Evolutionary conservation across 2,888 invertebrate genomes (phyloP), one percentile per base, ranked within the genome.

Genomic region (Poecilobothrus nobilitatus): DNA sequence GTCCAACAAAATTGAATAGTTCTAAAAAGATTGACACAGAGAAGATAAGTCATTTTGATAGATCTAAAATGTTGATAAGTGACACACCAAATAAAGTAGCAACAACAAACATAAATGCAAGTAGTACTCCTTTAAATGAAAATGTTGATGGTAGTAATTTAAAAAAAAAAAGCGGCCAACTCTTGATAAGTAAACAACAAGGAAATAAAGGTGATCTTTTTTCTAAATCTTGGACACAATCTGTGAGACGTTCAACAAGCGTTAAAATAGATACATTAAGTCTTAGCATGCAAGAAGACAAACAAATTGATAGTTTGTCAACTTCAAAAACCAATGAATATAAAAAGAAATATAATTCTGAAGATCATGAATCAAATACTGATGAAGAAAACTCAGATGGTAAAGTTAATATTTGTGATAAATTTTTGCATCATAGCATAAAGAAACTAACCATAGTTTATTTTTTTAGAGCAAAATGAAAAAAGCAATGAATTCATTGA

Each of bases 401-500:
- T 70, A 3, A 70, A 68, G 6, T 34, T 67, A 67, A 2, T 62
- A 69, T 4, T n/a, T 22, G 37, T 12, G 12, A 10, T 8, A 8
- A 10, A 37, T 37, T n/a, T 37, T 37, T 37, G 12, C n/a, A n/a
- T n/a, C n/a, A n/a, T n/a, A n/a, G n/a, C n/a, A n/a, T 72, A 71
- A 7, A 67, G 68, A 1, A n/a, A n/a, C n/a, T n/a, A n/a, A n/a
- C n/a, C n/a, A n/a, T n/a, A n/a, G n/a, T 66, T 70, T 21, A 67
- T 65, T 34, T 68, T 70, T 9, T 71, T 73, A 27, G 67, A 69
- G 27, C 2, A 27, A 21, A 67, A 69, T 18, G 66, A 68, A 20
- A 69, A 69, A 9, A 73, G 71, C 69, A 66, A 73, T n/a, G 71
- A 75, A 10, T 80, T 78, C 66, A 63, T 79, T 20, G 76, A 76